phyloP scores from a whole-genome alignment of 92 coral and sea anemone species.

The Siderastrea radians region DNA sequence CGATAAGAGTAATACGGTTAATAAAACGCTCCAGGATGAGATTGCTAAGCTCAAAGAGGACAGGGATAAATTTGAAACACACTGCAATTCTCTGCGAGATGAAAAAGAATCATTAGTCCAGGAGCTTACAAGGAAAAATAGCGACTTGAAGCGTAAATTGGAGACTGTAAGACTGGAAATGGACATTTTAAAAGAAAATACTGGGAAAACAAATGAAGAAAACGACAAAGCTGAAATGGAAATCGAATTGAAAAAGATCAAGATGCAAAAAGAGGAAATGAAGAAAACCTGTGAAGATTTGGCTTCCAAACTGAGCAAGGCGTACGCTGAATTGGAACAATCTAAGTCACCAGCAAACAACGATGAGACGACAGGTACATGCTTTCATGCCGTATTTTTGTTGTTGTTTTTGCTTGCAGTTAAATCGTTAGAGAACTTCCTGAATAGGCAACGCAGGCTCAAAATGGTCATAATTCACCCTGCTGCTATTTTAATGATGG shows the following conservation, averaged over 20 bases:
- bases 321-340: constrained; percentile 76
- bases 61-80: constrained; percentile 53
- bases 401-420: background rate
- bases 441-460: too few species aligned
- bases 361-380: constrained; percentile 18
- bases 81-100: constrained; percentile 36
- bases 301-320: constrained; percentile 83
- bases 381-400: background rate
- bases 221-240: constrained; percentile 59
- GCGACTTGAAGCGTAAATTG: constrained; percentile 10
- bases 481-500: too few species aligned
- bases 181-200: constrained; percentile 7
- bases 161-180: background rate
- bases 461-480: too few species aligned
- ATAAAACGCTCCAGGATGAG: constrained; percentile 43
- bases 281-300: constrained; percentile 87
- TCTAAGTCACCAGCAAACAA: constrained; percentile 4
- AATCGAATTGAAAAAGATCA: constrained; percentile 62
- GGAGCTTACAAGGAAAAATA: constrained; percentile 66
- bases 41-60: constrained; percentile 54
- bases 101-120: constrained; percentile 75
- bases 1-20: constrained; percentile 17
- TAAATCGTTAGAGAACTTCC: too few species aligned
- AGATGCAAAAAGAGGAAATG: constrained; percentile 77
- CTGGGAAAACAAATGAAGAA: background rate